A percentile compares a stretch with the other conserved stretches of the same genome.
These are phyloP conservation scores for Apodemia duryi DNA, from an alignment of 2,888 invertebrate species.

Conservation along the genomic window DNA sequence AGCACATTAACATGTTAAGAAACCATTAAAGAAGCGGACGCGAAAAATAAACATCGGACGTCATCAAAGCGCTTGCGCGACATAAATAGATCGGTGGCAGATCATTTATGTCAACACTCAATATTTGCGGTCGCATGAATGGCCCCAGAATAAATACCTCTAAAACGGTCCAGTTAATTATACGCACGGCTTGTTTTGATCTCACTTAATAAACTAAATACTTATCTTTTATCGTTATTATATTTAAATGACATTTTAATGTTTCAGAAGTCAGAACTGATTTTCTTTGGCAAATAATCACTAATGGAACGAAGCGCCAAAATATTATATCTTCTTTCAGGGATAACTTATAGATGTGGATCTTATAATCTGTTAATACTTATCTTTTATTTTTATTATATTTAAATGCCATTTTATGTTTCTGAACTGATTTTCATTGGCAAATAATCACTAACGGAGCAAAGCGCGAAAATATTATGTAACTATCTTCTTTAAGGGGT, in stretches of 20 bases:
- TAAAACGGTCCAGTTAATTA: slow-evolving; percentile 51
- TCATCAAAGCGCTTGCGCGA: slow-evolving; percentile 46
- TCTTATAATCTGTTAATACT: slow-evolving; percentile 20
- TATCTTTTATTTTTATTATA: slow-evolving; percentile 22
- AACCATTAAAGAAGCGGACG: slow-evolving; percentile 34
- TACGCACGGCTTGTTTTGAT: slow-evolving; percentile 43
- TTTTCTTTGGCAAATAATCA: slow-evolving; percentile 1
- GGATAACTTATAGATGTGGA: background rate
- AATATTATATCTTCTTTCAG: background rate
- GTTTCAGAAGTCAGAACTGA: background rate
- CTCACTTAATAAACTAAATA: slow-evolving; percentile 33
- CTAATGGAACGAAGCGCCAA: background rate
- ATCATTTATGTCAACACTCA: slow-evolving; percentile 39
- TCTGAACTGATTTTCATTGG: background rate
- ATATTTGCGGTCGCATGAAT: slow-evolving; percentile 45
- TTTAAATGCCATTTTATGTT: background rate
- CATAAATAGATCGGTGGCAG: slow-evolving; percentile 50
- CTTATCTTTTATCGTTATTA: slow-evolving; percentile 31
- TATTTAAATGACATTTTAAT: background rate
- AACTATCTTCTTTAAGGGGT: background rate
- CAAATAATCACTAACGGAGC: no score
- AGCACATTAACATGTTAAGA: slow-evolving; percentile 45
- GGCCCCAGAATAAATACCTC: slow-evolving; percentile 48
- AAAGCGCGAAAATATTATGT: background rate
- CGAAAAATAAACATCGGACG: slow-evolving; percentile 45